Evolutionary conservation across 2,797 vertebrate species (phyloP), one percentile per base, ranked within the genome.

Genomic region (Lates japonicus): DNA sequence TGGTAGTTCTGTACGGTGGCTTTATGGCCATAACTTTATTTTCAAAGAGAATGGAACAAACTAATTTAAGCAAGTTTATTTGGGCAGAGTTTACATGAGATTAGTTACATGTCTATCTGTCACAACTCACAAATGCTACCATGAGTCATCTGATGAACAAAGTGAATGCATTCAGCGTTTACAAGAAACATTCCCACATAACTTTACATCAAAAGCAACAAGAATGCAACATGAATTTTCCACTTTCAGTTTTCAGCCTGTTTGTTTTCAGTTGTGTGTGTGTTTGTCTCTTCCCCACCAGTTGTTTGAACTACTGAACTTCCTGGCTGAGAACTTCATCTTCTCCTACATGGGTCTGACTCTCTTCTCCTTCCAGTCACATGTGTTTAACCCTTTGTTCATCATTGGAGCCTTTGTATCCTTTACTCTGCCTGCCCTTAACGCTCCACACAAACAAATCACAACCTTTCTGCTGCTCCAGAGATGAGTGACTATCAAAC

Each of bases 331-430:
- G 94, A 99, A 99, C 93, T 98, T 99, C 94, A 99, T 99, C 95
- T 99, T 99, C 91, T 99, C 98, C 84, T 99, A 99, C 93, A 99
- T 99, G 98, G 98, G 98, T 11, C 93, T 99, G 89, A 97, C 98
- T 3, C 95, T 99, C 62, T 99, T 99, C 95, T 97, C 98, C 83
- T 99, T 99, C 93, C 97, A 99, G 96, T 97, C 97, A 37, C 98
- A 99, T 0, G 95, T 98, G 82, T 99, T 99, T 91, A 99, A 98
- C 87, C 96, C 97, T 12, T 88, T 97, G 51, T 99, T 99, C 62
- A 97, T 99, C 70, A 93, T 97, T 8, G 97, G 97, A 46, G 97
- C 98, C 71, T 99, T 99, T 0, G 98, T 99, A 99, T 99, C 98
- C 97, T 99, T 92, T 12, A 8, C 22, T 59, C 9, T 61, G 25